Percentiles rank a stretch among this genome's conserved stretches.
These are phyloP conservation scores for Hydraecia micacea DNA, from an alignment of 2,888 invertebrate genomes.

Conservation along the genomic window DNA sequence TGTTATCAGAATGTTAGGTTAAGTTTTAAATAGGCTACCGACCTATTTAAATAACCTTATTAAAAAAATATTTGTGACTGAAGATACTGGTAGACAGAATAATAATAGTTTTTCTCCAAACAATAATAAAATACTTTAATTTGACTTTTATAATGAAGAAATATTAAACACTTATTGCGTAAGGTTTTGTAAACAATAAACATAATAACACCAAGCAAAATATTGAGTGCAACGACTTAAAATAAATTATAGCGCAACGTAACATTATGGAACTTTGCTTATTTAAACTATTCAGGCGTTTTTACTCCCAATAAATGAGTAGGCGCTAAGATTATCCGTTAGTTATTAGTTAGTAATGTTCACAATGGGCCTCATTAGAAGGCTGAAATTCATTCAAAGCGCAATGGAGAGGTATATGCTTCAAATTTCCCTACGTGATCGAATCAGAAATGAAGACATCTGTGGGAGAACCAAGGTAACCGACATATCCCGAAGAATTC, in stretches of 20 bases:
- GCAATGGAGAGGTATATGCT: neutral
- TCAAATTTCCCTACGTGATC: neutral
- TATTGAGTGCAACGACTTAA: neutral
- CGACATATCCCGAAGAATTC: neutral
- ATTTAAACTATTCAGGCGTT: slow-evolving; percentile 10
- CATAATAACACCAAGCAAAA: neutral
- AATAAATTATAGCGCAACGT: slow-evolving; percentile 7
- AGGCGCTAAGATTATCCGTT: neutral
- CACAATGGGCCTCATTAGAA: neutral
- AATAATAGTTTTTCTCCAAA: neutral
- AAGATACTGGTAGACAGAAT: neutral
- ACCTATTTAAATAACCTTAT: slow-evolving; percentile 30
- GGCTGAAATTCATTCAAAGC: neutral
- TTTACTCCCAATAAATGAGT: neutral
- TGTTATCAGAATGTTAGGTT: slow-evolving; percentile 21
- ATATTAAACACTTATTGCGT: slow-evolving; percentile 41
- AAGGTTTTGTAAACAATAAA: slow-evolving; percentile 25
- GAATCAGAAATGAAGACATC: neutral
- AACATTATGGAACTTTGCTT: slow-evolving; percentile 6
- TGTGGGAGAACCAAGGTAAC: neutral
- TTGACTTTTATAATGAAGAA: slow-evolving; percentile 27
- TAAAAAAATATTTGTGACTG: slow-evolving; percentile 4
- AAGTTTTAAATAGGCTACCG: slow-evolving; percentile 6
- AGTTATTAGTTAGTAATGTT: neutral
- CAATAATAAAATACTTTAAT: slow-evolving; percentile 9